A percentile compares a stretch with the other conserved stretches of the same genome.
Conservation (phyloP, 2,113 vertebrate species). For the Myanophis thanlyinensis region DNA sequence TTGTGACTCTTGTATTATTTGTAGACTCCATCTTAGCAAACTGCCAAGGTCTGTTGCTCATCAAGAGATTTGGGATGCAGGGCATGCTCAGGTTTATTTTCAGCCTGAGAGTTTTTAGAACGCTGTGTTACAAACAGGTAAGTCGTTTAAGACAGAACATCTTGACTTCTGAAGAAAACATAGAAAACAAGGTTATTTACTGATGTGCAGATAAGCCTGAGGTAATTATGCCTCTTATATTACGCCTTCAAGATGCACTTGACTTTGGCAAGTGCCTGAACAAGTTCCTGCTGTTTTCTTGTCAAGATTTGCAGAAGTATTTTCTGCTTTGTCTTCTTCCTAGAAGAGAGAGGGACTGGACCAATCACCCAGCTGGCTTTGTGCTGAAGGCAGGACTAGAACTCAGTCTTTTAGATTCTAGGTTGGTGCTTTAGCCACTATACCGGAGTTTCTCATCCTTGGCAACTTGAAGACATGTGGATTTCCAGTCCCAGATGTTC, state of each 20-base stretch:
- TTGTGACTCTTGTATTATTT: not conserved
- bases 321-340: not conserved
- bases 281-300: not conserved
- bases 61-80: not conserved
- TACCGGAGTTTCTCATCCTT: not conserved
- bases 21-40: not conserved
- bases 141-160: not conserved
- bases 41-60: not conserved
- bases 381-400: not conserved
- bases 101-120: not conserved
- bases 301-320: not conserved
- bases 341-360: not conserved
- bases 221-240: not conserved
- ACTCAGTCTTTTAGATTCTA: not conserved
- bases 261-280: not conserved
- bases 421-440: not conserved
- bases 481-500: not conserved
- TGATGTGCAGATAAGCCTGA: not conserved
- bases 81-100: not conserved
- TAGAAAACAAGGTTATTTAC: not conserved
- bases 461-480: not conserved
- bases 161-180: not conserved
- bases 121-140: not conserved
- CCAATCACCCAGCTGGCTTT: not conserved
- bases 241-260: not conserved